phyloP scores from a whole-genome alignment of 2,113 vertebrate genomes.

The Ceyx margarethae region DNA sequence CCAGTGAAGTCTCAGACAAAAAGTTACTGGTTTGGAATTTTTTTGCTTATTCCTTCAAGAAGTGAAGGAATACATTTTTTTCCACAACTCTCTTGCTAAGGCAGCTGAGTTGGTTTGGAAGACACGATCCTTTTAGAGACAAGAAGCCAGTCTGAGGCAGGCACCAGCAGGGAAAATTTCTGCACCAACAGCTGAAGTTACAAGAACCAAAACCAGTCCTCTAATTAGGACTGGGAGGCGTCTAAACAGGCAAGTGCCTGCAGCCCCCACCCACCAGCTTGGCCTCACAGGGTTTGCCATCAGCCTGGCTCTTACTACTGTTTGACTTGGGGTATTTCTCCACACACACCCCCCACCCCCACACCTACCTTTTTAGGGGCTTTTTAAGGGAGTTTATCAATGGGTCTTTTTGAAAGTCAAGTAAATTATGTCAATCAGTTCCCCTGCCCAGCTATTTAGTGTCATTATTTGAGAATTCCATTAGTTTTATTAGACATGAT shows the following conservation, averaged over 20 bases:
- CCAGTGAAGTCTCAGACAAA: background rate
- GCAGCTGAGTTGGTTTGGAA: background rate
- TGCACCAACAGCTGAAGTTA: background rate
- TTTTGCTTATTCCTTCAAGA: background rate
- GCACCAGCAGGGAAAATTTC: slow-evolving; percentile 16
- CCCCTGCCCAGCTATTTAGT: background rate
- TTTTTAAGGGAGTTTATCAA: background rate
- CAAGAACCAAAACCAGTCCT: slow-evolving; percentile 18
- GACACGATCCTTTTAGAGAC: background rate
- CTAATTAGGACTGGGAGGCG: background rate
- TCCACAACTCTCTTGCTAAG: background rate
- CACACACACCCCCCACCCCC: background rate
- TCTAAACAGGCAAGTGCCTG: slow-evolving; percentile 7
- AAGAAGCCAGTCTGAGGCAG: background rate
- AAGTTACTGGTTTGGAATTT: background rate
- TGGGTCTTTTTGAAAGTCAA: background rate
- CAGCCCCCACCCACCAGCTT: background rate
- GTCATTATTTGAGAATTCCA: background rate
- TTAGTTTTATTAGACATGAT: background rate
- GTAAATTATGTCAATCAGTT: background rate
- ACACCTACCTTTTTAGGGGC: background rate
- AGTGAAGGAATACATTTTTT: background rate
- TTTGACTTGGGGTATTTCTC: background rate
- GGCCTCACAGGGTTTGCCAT: background rate
- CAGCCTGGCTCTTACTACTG: background rate